Conservation (phyloP, 2,113 vertebrate species). For the Rhinichthys klamathensis region DNA sequence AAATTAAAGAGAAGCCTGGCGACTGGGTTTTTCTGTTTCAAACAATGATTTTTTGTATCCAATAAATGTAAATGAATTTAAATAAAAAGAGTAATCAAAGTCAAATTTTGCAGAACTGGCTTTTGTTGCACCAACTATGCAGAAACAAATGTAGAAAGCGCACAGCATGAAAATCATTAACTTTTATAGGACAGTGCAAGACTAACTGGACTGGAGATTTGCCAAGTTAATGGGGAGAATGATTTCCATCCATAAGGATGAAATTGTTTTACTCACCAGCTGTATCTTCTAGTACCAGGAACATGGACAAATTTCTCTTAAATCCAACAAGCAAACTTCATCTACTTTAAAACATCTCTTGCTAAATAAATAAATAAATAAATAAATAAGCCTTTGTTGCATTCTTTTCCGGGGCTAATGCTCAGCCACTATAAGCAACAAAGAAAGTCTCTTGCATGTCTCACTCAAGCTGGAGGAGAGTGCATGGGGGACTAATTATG, state of each 20-base stretch:
- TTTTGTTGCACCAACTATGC: not conserved
- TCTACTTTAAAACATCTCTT: not conserved
- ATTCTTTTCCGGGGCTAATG: slow-evolving; percentile 15
- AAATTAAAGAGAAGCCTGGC: not conserved
- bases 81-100: not conserved
- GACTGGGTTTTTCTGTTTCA: not conserved
- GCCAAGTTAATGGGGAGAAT: slow-evolving; percentile 24
- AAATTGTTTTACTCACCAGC: slow-evolving; percentile 17
- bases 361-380: not conserved
- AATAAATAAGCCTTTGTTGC: not conserved
- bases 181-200: slow-evolving; percentile 22
- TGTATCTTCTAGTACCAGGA: slow-evolving; percentile 17
- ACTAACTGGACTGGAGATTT: slow-evolving; percentile 35
- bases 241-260: not conserved
- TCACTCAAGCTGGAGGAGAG: slow-evolving; percentile 22
- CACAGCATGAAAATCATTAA: slow-evolving; percentile 8
- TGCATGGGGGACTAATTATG: slow-evolving; percentile 34
- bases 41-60: not conserved
- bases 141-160: not conserved
- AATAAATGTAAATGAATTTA: not conserved
- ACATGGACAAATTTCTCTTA: slow-evolving; percentile 19
- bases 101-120: not conserved
- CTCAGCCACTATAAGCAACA: slow-evolving; percentile 32
- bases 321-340: slow-evolving; percentile 28
- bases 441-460: slow-evolving; percentile 20